These are phyloP conservation scores for Lepidurus packardi DNA, from an alignment of 1,140 invertebrate species.

Conservation along the genomic window DNA sequence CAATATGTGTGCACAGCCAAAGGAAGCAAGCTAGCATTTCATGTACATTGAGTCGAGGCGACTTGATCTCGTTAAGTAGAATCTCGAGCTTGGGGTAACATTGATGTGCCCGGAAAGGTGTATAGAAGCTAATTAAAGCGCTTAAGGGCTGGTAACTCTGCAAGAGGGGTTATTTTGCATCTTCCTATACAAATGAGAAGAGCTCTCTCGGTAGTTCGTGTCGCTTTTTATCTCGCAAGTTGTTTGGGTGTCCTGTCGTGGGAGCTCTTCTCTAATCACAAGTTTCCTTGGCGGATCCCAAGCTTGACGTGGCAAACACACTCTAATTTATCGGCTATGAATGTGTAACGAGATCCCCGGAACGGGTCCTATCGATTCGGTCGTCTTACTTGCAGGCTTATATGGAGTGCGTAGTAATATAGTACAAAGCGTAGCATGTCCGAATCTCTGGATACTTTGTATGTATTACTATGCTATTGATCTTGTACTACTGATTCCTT, in stretches of 20 bases:
- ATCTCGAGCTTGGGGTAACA: too few species aligned
- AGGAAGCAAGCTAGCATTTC: too few species aligned
- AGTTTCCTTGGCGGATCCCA: background rate
- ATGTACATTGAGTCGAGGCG: too few species aligned
- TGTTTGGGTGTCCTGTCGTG: background rate
- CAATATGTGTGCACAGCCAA: too few species aligned
- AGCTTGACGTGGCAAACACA: background rate
- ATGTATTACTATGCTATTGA: too few species aligned
- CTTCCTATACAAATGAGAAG: background rate
- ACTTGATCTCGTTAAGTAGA: too few species aligned
- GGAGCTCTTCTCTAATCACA: background rate
- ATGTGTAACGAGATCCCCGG: background rate
- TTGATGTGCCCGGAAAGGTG: background rate
- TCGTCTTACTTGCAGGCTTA: background rate
- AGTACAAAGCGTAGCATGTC: too few species aligned
- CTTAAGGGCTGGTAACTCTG: background rate
- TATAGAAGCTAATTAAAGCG: background rate
- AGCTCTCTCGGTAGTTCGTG: background rate
- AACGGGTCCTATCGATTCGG: background rate
- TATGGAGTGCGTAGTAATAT: background rate
- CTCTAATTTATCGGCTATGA: slow-evolving; percentile 18
- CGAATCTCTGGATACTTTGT: too few species aligned
- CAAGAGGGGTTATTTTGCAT: background rate
- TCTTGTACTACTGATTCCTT: too few species aligned
- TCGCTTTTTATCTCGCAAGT: background rate